Evolutionary conservation across 2,113 vertebrate genomes (phyloP), one percentile per base, ranked within the genome.

Genomic region (Ia io): DNA sequence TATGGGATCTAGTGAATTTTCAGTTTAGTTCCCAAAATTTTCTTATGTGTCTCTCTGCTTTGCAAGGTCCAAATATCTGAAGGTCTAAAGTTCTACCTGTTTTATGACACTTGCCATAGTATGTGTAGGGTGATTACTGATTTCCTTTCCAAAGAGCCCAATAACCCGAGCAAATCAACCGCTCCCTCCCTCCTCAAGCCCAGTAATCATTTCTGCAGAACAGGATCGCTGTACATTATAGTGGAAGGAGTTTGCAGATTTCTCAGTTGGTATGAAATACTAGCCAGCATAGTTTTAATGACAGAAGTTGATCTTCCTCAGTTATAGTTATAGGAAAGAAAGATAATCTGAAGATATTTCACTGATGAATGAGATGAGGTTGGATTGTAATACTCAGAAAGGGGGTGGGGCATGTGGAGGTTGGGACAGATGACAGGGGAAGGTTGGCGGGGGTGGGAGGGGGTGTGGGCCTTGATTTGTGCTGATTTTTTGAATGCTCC

Each of bases 71-170:
- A 70, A 89, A 74, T 61, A 91, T 73, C 35, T 82, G 67, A 94
- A 95, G 42, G 14, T 93, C 86, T 88, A 16, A 85, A 70, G 35
- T 80, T 92, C 49, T 87, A n/a, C 70, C 40, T 65, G 61, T 88
- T 83, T 95, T 67, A 22, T 77, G 61, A 65, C 11, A 70, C 9
- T 73, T 77, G 30, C 23, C 12, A 74, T 13, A 28, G 30, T 13
- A 40, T 23, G 28, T 40, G 1, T 76, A 74, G 63, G 16, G 44
- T 73, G 79, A 40, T 74, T 61, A 59, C 5, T 32, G 28, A 59
- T 69, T 88, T 97, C 67, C 40, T 95, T 95, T 90, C 71, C 74
- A 84, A 94, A 78, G 47, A 71, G 37, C 17, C 37, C 56, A 84
- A 28, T 47, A 53, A 9, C 30, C 82, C 63, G 20, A 88, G 30